Evolutionary conservation across 2,888 invertebrate species (phyloP).

Genomic region (Rhamnusium bicolor): DNA sequence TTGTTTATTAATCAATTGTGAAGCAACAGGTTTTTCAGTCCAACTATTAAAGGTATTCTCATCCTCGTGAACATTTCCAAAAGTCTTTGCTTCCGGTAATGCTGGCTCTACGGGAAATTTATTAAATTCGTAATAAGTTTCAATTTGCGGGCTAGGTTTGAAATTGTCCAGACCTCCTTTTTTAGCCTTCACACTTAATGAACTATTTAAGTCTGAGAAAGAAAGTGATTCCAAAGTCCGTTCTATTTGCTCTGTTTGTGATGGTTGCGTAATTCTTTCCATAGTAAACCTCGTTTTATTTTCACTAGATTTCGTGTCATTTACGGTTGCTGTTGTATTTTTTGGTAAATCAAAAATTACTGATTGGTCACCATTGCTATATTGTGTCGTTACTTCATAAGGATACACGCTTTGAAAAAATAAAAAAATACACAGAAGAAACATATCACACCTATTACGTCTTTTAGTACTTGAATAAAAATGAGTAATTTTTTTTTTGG

Average conservation of each 20-base stretch:
- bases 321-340: constrained; percentile 11
- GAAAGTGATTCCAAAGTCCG: constrained; percentile 31
- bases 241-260: constrained; percentile 47
- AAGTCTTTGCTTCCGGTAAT: constrained; percentile 35
- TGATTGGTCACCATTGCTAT: background rate
- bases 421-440: constrained; percentile 26
- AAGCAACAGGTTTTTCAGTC: background rate
- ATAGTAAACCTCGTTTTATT: constrained; percentile 29
- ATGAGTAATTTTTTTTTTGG: constrained; percentile 10
- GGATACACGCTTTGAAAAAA: constrained; percentile 23
- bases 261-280: constrained; percentile 51
- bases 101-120: constrained; percentile 64
- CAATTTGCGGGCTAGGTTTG: constrained; percentile 73
- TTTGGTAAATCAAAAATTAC: constrained; percentile 5
- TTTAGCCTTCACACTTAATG: background rate
- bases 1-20: constrained; percentile 32
- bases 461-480: constrained; percentile 22
- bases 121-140: constrained; percentile 71
- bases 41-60: background rate
- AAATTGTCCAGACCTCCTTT: constrained; percentile 62
- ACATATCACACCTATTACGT: constrained; percentile 39
- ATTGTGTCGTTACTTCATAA: constrained; percentile 19
- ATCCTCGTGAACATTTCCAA: background rate
- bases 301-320: constrained; percentile 1
- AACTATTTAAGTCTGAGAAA: constrained; percentile 15